phyloP scores from a whole-genome alignment of 2,113 vertebrate species.

The Menura novaehollandiae region DNA sequence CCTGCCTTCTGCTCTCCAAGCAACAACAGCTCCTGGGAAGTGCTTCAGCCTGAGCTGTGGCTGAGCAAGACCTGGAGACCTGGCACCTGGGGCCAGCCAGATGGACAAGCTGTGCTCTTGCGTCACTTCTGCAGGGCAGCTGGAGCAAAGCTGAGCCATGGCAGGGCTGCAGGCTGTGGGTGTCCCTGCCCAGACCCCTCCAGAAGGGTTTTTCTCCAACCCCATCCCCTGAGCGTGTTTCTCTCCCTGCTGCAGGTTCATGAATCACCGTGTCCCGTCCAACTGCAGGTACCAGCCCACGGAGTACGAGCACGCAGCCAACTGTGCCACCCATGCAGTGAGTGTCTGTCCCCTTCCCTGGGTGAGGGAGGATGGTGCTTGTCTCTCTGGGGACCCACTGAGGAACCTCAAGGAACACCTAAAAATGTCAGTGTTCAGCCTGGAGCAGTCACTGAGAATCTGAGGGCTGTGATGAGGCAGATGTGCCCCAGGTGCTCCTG shows the following conservation, averaged over 20 bases:
- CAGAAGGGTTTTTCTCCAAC: background rate
- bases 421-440: background rate
- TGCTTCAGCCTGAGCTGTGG: background rate
- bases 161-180: background rate
- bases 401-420: background rate
- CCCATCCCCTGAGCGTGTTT: rapidly evolving
- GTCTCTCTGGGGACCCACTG: background rate
- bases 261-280: constrained; percentile 89
- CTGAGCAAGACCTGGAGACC: background rate
- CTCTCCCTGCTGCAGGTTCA: constrained; percentile 80
- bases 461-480: background rate
- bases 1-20: background rate
- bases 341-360: constrained; percentile 41
- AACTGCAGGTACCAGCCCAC: constrained; percentile 92
- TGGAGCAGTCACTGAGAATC: background rate
- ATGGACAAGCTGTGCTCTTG: background rate
- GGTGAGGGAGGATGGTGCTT: rapidly evolving
- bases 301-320: constrained; percentile 90
- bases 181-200: background rate
- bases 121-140: background rate
- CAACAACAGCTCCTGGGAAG: background rate
- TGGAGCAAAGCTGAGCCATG: background rate
- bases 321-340: constrained; percentile 93
- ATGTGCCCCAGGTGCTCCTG: background rate
- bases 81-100: background rate